Conservation (phyloP, 2,113 vertebrate genomes). For the Nibea coibor region DNA sequence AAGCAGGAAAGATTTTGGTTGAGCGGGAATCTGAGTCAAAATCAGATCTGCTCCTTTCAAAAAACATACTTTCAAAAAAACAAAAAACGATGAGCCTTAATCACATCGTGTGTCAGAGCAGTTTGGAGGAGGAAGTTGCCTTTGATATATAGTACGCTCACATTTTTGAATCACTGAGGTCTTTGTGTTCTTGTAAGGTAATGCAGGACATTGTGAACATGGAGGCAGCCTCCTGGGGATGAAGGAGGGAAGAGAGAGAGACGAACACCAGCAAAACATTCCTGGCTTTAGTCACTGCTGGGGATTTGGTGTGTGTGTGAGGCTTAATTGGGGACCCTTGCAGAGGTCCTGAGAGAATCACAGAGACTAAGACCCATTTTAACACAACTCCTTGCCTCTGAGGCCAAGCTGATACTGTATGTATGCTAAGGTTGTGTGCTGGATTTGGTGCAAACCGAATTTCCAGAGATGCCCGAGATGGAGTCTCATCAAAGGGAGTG, state of each 20-base stretch:
- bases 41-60: neutral
- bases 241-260: conserved; percentile 14
- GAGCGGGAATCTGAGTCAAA: neutral
- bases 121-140: neutral
- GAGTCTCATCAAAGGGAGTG: conserved; percentile 34
- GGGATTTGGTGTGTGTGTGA: conserved; percentile 22
- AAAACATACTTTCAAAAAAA: neutral
- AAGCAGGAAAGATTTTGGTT: neutral
- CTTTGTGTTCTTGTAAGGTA: conserved; percentile 1
- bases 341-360: conserved; percentile 16
- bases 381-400: conserved; percentile 16
- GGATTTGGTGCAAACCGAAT: conserved; percentile 23
- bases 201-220: conserved; percentile 15
- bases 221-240: conserved; percentile 20
- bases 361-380: neutral
- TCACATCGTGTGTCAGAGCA: conserved; percentile 10
- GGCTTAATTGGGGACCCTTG: conserved; percentile 32
- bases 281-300: conserved; percentile 32
- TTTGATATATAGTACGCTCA: neutral
- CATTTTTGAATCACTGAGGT: conserved; percentile 1
- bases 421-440: conserved; percentile 13
- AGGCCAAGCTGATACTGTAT: conserved; percentile 39
- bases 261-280: conserved; percentile 33
- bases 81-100: conserved; percentile 34
- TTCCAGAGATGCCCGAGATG: conserved; percentile 28